Conservation (phyloP, 2,113 vertebrate genomes). For the Fregetta grallaria region DNA sequence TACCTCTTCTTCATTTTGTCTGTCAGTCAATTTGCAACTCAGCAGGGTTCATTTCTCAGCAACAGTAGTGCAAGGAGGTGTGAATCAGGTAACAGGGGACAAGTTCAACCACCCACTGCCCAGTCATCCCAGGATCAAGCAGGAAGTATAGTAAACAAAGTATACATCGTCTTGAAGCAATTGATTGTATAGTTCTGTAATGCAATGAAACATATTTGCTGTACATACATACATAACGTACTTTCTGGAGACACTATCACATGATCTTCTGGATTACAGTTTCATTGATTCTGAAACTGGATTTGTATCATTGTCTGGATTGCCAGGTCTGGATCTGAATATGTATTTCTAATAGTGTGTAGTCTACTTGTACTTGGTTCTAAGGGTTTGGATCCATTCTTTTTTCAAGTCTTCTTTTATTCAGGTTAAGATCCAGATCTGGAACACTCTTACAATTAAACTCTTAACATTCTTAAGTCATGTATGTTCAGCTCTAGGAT, state of each 20-base stretch:
- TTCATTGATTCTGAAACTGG: not conserved
- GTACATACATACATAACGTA: not conserved
- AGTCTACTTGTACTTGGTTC: not conserved
- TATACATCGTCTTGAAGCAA: not conserved
- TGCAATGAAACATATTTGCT: not conserved
- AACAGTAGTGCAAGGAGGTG: not conserved
- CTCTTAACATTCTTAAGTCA: not conserved
- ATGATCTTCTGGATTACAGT: not conserved
- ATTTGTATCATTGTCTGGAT: not conserved
- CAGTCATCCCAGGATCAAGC: not conserved
- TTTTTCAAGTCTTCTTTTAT: not conserved
- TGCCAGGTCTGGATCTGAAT: not conserved
- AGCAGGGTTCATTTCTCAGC: not conserved
- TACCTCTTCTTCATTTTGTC: not conserved
- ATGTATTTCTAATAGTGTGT: not conserved
- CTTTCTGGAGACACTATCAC: not conserved
- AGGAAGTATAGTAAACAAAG: not conserved
- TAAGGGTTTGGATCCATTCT: not conserved
- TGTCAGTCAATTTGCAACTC: not conserved
- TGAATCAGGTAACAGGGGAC: fast-evolving
- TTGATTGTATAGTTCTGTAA: not conserved
- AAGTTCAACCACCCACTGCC: not conserved
- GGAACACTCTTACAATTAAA: not conserved
- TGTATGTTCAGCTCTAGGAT: not conserved
- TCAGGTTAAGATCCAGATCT: not conserved